phyloP scores from a whole-genome alignment of 2,797 vertebrate genomes.

The Neomorphus geoffroyi region DNA sequence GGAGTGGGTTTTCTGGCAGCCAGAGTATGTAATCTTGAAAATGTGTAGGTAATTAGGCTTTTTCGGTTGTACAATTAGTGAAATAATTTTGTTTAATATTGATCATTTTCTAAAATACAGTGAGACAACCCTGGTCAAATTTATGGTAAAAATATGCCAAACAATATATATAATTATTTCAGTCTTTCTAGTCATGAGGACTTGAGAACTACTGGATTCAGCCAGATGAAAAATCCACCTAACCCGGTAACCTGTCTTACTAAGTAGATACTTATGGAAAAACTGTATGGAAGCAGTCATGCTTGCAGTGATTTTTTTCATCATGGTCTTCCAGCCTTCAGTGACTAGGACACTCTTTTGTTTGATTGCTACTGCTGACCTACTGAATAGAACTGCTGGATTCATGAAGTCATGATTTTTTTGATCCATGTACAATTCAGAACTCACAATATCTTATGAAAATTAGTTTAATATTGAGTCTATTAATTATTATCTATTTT shows the following conservation, averaged over 20 bases:
- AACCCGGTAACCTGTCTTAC: not conserved
- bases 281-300: not conserved
- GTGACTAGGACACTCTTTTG: not conserved
- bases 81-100: not conserved
- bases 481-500: too few relatives aligned
- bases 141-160: not conserved
- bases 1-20: not conserved
- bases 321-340: not conserved
- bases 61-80: not conserved
- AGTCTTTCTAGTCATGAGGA: not conserved
- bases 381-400: slow-evolving; percentile 21
- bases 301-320: not conserved
- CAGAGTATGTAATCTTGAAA: not conserved
- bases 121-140: not conserved
- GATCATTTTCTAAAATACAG: not conserved
- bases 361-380: slow-evolving; percentile 14
- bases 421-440: not conserved
- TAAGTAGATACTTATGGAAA: not conserved
- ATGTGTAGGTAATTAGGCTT: not conserved
- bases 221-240: not conserved
- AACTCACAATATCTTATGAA: not conserved
- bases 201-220: not conserved
- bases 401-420: not conserved
- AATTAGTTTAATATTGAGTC: not conserved
- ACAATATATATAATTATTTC: not conserved